Evolutionary conservation across 2,888 invertebrate species (phyloP), one percentile per base, ranked within the genome.

Genomic region (Agrotis puta): DNA sequence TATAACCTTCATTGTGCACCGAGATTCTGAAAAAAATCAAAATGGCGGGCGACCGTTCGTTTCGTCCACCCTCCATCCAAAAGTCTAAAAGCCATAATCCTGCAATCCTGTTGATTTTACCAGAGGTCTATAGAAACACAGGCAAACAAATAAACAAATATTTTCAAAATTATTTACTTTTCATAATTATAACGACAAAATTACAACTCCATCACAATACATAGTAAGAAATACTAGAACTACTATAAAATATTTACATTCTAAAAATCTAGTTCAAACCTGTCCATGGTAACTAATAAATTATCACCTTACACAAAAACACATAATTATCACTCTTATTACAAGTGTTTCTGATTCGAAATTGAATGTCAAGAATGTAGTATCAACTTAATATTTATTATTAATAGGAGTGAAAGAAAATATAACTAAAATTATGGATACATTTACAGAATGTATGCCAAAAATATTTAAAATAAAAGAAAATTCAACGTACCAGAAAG

Each of bases 241-340:
- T 53, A 67, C 27, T 45, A n/a, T 53, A 43, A 45, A 4, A 57
- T 50, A 43, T 71, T 57, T 45, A 63, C 43, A 22, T 27, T 50
- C 11, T 14, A 53, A 24, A 72, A 59, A 33, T 43, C 53, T 33
- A 74, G 14, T 9, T 16, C 7, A 2, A 27, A 74, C 24, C 0
- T 53, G 9, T 33, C 5, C 57, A 16, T 57, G 65, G 75, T 72
- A 74, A 72, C 74, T 74, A 56, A 74, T 71, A 16, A 50, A 33
- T 74, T 74, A 63, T 63, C 64, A 74, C 54, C n/a, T 27, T 45
- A 39, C n/a, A 22, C 48, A 53, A 20, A 39, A n/a, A 45, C 5
- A 16, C 48, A 33, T 33, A 51, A 20, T 50, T 20, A n/a, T n/a
- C 18, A 24, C 27, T 0, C 18, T 27, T 27, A 27, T 18, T 11